Conservation (phyloP, 2,113 vertebrate species). For the Euleptes europaea region DNA sequence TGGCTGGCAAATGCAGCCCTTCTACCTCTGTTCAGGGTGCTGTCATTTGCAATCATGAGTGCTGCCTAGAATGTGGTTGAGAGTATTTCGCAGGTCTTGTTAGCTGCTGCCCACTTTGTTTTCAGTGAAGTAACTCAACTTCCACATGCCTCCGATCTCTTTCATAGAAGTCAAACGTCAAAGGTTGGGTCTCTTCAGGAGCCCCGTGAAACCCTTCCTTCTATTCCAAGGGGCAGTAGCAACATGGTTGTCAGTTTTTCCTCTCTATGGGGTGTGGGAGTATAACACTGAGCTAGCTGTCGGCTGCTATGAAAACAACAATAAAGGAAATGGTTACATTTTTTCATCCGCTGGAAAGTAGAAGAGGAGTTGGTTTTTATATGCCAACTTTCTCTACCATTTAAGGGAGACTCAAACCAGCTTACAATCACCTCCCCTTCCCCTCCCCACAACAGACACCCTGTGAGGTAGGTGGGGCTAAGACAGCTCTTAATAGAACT, state of each 20-base stretch:
- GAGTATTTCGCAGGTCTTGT: not conserved
- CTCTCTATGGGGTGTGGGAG: not conserved
- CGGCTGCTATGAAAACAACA: not conserved
- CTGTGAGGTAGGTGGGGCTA: no score
- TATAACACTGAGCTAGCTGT: no score
- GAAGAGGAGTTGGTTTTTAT: no score
- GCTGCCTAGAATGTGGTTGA: not conserved
- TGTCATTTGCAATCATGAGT: not conserved
- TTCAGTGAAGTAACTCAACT: not conserved
- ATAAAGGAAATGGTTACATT: not conserved
- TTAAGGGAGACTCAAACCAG: no score
- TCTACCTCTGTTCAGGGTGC: not conserved
- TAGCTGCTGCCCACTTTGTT: not conserved
- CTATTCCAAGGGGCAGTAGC: no score
- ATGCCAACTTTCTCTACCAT: no score
- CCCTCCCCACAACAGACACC: no score
- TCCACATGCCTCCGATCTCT: not conserved
- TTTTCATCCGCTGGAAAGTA: no score
- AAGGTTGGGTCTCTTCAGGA: not conserved
- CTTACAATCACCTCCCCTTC: no score
- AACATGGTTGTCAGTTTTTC: not conserved
- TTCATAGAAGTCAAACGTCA: not conserved
- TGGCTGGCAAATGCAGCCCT: not conserved
- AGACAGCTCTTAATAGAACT: no score
- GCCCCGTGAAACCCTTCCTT: no score